A percentile compares a stretch with the other conserved stretches of the same genome.
These are phyloP conservation scores for Eupithecia vulgata DNA, from an alignment of 2,888 invertebrate genomes.

Conservation along the genomic window DNA sequence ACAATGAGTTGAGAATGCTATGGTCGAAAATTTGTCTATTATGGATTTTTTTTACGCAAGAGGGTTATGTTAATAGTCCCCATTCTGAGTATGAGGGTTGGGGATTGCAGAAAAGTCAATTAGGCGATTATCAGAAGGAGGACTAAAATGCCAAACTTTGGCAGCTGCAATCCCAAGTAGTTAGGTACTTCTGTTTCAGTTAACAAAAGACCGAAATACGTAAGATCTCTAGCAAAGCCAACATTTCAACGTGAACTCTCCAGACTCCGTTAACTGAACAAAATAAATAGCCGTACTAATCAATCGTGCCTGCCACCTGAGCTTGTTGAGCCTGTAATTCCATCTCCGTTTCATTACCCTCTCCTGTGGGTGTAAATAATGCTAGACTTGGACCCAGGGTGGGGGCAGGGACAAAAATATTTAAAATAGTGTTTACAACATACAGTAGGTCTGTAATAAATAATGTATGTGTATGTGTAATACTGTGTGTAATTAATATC, in stretches of 20 bases:
- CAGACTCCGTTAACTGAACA: conserved; percentile 13
- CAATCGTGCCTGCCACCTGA: conserved; percentile 43
- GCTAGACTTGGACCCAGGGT: conserved; percentile 38
- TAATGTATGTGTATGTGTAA: too few relatives aligned
- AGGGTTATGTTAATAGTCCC: too few relatives aligned
- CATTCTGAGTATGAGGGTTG: too few relatives aligned
- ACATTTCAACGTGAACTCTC: not conserved
- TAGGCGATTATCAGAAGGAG: too few relatives aligned
- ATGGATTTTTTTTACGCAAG: too few relatives aligned
- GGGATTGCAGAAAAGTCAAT: too few relatives aligned
- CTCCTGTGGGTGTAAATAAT: conserved; percentile 60
- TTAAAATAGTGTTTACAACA: not conserved
- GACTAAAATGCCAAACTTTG: not conserved
- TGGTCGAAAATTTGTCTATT: too few relatives aligned
- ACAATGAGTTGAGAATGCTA: too few relatives aligned
- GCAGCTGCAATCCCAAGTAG: not conserved
- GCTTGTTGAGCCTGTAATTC: conserved; percentile 43
- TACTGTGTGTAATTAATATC: too few relatives aligned
- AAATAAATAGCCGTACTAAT: conserved; percentile 34
- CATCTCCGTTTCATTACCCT: conserved; percentile 57
- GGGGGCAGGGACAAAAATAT: conserved; percentile 8
- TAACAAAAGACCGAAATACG: not conserved
- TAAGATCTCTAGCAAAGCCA: not conserved
- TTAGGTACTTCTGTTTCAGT: not conserved
- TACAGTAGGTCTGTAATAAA: not conserved